phyloP scores from a whole-genome alignment of 1,140 invertebrate species.

The Carcinoscorpius rotundicauda region DNA sequence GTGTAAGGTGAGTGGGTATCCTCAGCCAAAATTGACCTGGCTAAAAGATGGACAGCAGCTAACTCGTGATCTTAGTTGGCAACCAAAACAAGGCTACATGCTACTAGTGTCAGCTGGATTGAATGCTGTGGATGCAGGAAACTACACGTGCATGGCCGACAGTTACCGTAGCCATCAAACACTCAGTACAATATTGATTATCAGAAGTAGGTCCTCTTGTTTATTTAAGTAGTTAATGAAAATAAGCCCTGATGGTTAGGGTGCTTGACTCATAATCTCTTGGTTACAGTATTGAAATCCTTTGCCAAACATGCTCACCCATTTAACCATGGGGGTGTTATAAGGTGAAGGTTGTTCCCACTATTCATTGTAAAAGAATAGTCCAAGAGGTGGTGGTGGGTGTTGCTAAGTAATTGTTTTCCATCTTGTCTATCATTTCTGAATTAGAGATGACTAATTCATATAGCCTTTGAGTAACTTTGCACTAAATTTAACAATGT shows the following conservation, averaged over 20 bases:
- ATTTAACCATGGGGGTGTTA: too few relatives aligned
- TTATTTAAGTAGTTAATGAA: not conserved
- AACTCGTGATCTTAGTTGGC: constrained; percentile 5
- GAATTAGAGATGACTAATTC: too few relatives aligned
- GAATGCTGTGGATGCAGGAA: constrained; percentile 12
- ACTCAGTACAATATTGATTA: constrained; percentile 5
- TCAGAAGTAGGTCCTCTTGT: constrained; percentile 12
- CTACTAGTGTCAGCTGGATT: constrained; percentile 9
- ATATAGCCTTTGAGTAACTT: too few relatives aligned
- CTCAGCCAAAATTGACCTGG: constrained; percentile 7
- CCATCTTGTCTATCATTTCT: too few relatives aligned
- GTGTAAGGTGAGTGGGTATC: constrained; percentile 15
- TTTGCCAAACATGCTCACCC: too few relatives aligned
- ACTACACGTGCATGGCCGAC: constrained; percentile 17
- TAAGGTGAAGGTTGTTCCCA: too few relatives aligned
- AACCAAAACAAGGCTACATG: not conserved
- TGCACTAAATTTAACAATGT: too few relatives aligned
- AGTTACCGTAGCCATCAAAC: constrained; percentile 9
- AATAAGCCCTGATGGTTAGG: not conserved
- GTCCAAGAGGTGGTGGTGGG: too few relatives aligned
- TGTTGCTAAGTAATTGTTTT: too few relatives aligned
- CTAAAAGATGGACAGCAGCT: constrained; percentile 13
- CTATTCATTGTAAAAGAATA: too few relatives aligned
- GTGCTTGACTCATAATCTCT: too few relatives aligned
- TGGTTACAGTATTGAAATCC: too few relatives aligned